Evolutionary conservation across 2,888 invertebrate genomes (phyloP), one percentile per base, ranked within the genome.

Genomic region (Gibbula magus): DNA sequence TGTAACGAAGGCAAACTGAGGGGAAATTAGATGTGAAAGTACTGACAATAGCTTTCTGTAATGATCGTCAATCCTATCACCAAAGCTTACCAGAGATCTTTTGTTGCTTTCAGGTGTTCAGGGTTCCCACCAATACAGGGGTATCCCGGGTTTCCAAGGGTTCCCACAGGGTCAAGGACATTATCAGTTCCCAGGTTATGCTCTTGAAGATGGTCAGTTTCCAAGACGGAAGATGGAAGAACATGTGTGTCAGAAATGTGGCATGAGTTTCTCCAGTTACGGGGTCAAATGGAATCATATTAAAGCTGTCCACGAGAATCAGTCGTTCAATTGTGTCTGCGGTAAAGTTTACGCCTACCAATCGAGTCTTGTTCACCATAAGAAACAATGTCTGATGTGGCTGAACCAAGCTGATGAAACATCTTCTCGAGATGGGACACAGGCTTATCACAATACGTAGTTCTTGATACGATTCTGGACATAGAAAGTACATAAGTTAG

Each of bases 21-120:
- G 13, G 45, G 45, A 45, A 45, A 45, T 45, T 4, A 45, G 45
- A 45, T 45, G 13, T 45, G 13, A 45, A 45, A 45, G 10, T 13
- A 45, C 45, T 45, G 13, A 35, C 4, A 45, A 45, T 10, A 10
- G 10, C 5, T 45, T 45, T 45, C 45, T 45, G 45, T 45, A 45
- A 13, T 45, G 13, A 45, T 45, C 45, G 10, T 10, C 45, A 45
- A 45, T 45, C 45, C n/a, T 45, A 13, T 45, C 10, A 10, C 13
- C 45, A 4, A n/a, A 45, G 45, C 45, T 45, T 5, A 45, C 45
- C 10, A 13, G 45, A 45, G 45, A 45, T 45, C 61, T 61, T 61
- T 61, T 61, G 61, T 61, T 61, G 61, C 22, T 61, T 61, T 61
- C 61, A 61, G 61, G 29, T 61, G 25, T 61, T 61, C 61, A 61